Evolutionary conservation across 2,797 vertebrate species (phyloP).

Genomic region (Aythya fuligula): DNA sequence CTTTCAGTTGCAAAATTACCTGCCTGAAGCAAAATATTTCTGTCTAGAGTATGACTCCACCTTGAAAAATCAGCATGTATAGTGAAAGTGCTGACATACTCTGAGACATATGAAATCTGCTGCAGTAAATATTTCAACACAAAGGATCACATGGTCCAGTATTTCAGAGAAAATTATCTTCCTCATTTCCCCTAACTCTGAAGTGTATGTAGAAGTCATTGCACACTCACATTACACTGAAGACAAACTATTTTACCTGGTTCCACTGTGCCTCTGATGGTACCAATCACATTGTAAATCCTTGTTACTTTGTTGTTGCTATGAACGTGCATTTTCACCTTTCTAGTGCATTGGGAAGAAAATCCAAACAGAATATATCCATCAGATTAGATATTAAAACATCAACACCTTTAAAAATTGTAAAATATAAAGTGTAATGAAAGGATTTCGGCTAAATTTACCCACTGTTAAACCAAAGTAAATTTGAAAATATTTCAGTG

Average conservation of each 20-base stretch:
- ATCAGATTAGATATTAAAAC: background rate
- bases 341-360: conserved; percentile 77
- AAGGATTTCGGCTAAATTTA: background rate
- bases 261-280: conserved; percentile 87
- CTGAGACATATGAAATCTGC: background rate
- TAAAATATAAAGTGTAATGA: background rate
- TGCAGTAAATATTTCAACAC: background rate
- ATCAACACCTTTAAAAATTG: background rate
- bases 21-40: background rate
- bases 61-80: background rate
- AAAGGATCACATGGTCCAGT: background rate
- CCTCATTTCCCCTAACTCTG: background rate
- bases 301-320: conserved; percentile 86
- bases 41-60: background rate
- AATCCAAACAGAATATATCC: background rate
- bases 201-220: background rate
- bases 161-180: background rate
- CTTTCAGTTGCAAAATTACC: background rate
- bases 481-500: background rate
- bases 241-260: conserved; percentile 84
- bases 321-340: conserved; percentile 90
- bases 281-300: conserved; percentile 95
- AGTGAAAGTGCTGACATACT: background rate
- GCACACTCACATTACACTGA: background rate
- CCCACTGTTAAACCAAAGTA: background rate